Percentiles rank a stretch among this genome's conserved stretches.
Evolutionary conservation across 2,797 vertebrate genomes (phyloP).

Genomic region (Merluccius polli): DNA sequence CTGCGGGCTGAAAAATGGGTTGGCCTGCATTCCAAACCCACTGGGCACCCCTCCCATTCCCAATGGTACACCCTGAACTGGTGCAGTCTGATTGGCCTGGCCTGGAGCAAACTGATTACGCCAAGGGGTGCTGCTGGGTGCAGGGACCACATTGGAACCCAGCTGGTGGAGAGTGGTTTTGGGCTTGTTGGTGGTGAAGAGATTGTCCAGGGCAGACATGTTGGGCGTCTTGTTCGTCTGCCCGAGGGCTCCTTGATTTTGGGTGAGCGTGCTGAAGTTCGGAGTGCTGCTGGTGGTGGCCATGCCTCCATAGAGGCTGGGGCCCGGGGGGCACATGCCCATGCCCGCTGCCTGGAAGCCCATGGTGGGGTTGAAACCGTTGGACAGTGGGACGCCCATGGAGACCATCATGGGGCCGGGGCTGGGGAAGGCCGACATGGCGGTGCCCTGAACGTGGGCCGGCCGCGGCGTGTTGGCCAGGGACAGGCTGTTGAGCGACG

Average conservation of each 20-base stretch:
- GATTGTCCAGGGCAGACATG: conserved; percentile 89
- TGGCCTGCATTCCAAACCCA: conserved; percentile 92
- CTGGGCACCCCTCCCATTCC: conserved; percentile 70
- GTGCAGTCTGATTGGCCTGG: conserved; percentile 68
- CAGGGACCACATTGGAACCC: conserved; percentile 71
- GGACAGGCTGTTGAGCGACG: conserved; percentile 80
- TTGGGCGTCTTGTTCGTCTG: conserved; percentile 72
- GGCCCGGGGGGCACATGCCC: conserved; percentile 74
- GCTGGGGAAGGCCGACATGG: conserved; percentile 76
- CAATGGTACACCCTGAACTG: conserved; percentile 68
- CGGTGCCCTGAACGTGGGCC: conserved; percentile 54
- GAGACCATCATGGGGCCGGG: conserved; percentile 66
- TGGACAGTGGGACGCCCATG: conserved; percentile 78
- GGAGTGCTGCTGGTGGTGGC: conserved; percentile 79
- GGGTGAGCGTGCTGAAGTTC: conserved; percentile 78
- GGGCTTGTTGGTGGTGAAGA: conserved; percentile 89
- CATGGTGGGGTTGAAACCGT: conserved; percentile 82
- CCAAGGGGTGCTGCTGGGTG: conserved; percentile 76
- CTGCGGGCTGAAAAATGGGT: conserved; percentile 96
- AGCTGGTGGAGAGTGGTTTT: conserved; percentile 96
- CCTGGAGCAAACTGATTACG: conserved; percentile 79
- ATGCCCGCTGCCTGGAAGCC: conserved; percentile 81
- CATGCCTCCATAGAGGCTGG: conserved; percentile 78
- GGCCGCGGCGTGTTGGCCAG: conserved; percentile 72
- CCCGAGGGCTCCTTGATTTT: conserved; percentile 62